Evolutionary conservation across 2,113 vertebrate genomes (phyloP).

Genomic region (Nettapus auritus): DNA sequence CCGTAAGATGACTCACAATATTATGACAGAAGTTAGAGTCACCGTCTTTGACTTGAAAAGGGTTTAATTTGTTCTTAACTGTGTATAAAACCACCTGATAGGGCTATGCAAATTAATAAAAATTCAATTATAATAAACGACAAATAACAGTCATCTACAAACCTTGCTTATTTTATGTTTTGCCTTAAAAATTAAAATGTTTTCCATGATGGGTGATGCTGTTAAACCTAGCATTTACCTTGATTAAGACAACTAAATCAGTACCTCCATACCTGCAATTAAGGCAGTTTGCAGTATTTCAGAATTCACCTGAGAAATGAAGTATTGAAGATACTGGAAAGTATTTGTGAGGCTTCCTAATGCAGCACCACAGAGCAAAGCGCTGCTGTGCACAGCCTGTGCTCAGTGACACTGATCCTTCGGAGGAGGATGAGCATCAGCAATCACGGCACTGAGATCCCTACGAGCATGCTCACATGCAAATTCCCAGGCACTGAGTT

Average conservation of each 20-base stretch:
- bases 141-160: neutral
- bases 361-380: neutral
- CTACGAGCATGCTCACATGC: rapidly evolving
- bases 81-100: neutral
- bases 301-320: neutral
- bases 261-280: neutral
- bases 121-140: neutral
- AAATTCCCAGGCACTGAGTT: neutral
- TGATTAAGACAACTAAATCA: neutral
- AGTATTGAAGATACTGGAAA: neutral
- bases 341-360: neutral
- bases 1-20: conserved; percentile 25
- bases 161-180: neutral
- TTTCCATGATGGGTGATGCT: neutral
- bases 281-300: neutral
- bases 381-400: neutral
- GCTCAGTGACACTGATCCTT: neutral
- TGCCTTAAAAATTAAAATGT: neutral
- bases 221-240: neutral
- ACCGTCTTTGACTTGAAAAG: neutral
- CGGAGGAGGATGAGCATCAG: neutral
- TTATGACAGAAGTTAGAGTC: conserved; percentile 33
- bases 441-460: neutral
- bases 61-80: neutral
- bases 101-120: neutral